Conservation (phyloP, 1,140 invertebrate species). For the Meteorus sp. region DNA sequence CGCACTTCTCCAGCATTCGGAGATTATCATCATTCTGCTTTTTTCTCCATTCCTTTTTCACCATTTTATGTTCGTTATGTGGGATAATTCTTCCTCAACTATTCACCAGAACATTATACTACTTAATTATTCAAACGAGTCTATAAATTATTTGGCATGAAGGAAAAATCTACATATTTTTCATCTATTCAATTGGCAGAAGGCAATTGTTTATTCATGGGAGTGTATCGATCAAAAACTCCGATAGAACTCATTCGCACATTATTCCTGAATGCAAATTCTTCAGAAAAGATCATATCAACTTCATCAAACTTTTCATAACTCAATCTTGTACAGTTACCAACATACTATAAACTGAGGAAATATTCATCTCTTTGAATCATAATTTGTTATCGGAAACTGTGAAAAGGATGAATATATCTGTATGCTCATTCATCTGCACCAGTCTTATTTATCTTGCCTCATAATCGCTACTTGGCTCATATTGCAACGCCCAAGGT, state of each 20-base stretch:
- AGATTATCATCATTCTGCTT: too few species aligned
- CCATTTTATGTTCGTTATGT: too few species aligned
- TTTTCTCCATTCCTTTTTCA: too few species aligned
- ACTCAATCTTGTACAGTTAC: background rate
- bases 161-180: background rate
- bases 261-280: slow-evolving; percentile 25
- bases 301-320: slow-evolving; percentile 5
- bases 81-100: too few species aligned
- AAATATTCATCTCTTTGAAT: background rate
- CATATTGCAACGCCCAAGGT: too few species aligned
- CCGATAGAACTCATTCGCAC: slow-evolving; percentile 5
- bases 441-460: background rate
- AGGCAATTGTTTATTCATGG: slow-evolving; percentile 19
- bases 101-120: too few species aligned
- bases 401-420: too few species aligned
- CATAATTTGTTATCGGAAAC: too few species aligned
- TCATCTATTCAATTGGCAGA: background rate
- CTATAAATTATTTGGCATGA: background rate
- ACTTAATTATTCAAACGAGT: slow-evolving; percentile 13
- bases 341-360: too few species aligned
- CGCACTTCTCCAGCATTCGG: too few species aligned
- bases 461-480: too few species aligned
- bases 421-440: too few species aligned
- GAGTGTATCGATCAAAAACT: slow-evolving; percentile 21
- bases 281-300: slow-evolving; percentile 10